Conservation (phyloP, 2,797 vertebrate genomes). For the Eulemur albifrons region DNA sequence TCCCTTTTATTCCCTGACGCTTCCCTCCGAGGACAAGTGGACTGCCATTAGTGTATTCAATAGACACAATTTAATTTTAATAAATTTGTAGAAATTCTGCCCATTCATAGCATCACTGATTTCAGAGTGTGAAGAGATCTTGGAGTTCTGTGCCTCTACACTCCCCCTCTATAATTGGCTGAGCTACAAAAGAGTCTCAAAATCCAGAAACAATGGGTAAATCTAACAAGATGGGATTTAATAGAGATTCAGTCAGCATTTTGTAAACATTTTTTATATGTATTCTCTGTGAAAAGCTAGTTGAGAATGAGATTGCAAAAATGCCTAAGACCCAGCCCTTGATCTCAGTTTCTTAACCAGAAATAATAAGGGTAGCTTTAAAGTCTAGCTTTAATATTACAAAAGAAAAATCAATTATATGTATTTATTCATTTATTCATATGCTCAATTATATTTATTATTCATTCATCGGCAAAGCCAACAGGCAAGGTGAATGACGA, state of each 20-base stretch:
- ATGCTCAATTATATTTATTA: not conserved
- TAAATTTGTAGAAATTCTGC: constrained; percentile 1
- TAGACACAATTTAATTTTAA: not conserved
- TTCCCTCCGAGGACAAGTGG: not conserved
- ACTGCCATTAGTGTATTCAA: not conserved
- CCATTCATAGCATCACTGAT: not conserved
- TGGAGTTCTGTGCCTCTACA: not conserved
- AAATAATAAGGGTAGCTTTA: not conserved
- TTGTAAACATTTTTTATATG: not conserved
- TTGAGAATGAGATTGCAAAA: constrained; percentile 20
- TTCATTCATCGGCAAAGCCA: not conserved
- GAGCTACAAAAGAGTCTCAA: not conserved
- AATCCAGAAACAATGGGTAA: not conserved
- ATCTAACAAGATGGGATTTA: not conserved
- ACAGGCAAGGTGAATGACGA: not conserved
- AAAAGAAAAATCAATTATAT: not conserved
- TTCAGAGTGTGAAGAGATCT: constrained; percentile 13
- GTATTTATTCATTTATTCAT: not conserved
- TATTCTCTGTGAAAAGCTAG: not conserved
- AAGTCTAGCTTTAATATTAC: not conserved
- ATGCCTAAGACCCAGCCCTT: not conserved
- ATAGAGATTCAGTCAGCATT: not conserved
- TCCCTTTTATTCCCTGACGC: not conserved
- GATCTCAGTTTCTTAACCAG: constrained; percentile 10
- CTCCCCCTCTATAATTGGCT: not conserved